phyloP scores from a whole-genome alignment of 2,797 vertebrate genomes.

The Microhierax caerulescens region DNA sequence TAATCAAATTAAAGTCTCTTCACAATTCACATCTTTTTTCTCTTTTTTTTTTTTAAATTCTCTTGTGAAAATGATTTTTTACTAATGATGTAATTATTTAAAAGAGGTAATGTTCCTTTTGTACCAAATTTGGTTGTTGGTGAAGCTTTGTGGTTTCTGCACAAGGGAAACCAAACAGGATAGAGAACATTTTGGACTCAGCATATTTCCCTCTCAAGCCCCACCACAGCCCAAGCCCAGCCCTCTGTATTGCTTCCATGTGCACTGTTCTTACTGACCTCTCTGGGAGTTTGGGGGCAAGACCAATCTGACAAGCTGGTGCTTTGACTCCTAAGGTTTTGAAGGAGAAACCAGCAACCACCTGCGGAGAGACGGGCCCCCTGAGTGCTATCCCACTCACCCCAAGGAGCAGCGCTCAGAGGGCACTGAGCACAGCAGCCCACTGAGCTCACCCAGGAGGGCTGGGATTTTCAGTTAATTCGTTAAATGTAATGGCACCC shows the following conservation, averaged over 20 bases:
- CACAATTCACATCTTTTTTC: neutral
- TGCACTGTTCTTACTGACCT: neutral
- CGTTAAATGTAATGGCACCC: neutral
- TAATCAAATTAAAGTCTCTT: constrained; percentile 12
- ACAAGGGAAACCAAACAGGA: neutral
- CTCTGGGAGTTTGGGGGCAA: neutral
- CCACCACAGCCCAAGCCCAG: neutral
- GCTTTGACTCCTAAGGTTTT: neutral
- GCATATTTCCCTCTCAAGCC: neutral
- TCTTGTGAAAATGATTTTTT: neutral
- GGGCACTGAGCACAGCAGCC: neutral
- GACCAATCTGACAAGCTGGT: neutral
- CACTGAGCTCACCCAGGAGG: neutral
- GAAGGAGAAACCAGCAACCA: neutral
- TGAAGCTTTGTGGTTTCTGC: neutral
- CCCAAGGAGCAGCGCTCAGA: neutral
- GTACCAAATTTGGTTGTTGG: neutral
- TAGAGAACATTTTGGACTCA: neutral
- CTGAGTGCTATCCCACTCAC: neutral
- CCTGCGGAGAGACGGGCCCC: neutral
- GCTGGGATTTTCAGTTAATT: neutral
- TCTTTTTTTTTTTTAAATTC: neutral
- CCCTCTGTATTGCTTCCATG: neutral
- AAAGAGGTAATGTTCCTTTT: neutral
- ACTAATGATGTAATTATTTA: neutral